Conservation (phyloP, 2,113 vertebrate genomes). For the Microtus richardsoni region DNA sequence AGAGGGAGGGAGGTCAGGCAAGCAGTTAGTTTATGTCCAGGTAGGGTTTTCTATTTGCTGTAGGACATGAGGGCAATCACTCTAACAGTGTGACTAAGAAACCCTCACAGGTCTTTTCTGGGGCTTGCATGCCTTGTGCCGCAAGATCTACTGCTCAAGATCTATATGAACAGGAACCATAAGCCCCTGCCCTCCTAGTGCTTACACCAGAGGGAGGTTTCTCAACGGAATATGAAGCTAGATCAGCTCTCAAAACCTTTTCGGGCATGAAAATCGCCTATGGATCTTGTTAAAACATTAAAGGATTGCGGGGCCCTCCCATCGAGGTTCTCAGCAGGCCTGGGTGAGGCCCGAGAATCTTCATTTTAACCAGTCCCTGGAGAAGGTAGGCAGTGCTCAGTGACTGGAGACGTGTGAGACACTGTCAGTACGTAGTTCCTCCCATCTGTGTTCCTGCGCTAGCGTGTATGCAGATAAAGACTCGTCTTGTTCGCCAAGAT, state of each 20-base stretch:
- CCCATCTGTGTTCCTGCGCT: background rate
- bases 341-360: background rate
- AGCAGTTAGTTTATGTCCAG: background rate
- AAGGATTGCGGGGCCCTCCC: background rate
- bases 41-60: background rate
- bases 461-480: background rate
- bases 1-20: background rate
- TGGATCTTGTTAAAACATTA: background rate
- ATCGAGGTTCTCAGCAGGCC: background rate
- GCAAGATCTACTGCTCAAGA: background rate
- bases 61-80: background rate
- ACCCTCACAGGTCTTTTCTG: background rate
- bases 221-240: background rate
- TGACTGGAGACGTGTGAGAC: background rate
- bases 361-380: constrained; percentile 18
- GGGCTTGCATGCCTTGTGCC: background rate
- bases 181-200: background rate
- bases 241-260: background rate
- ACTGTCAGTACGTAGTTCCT: background rate
- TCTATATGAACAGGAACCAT: background rate
- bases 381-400: background rate
- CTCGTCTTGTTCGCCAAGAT: constrained; percentile 20
- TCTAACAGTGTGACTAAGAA: background rate
- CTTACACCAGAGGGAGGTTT: background rate
- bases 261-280: background rate